Base-by-base conservation (phyloP, 2,888 invertebrate species). In the Leptura quadrifasciata region DNA sequence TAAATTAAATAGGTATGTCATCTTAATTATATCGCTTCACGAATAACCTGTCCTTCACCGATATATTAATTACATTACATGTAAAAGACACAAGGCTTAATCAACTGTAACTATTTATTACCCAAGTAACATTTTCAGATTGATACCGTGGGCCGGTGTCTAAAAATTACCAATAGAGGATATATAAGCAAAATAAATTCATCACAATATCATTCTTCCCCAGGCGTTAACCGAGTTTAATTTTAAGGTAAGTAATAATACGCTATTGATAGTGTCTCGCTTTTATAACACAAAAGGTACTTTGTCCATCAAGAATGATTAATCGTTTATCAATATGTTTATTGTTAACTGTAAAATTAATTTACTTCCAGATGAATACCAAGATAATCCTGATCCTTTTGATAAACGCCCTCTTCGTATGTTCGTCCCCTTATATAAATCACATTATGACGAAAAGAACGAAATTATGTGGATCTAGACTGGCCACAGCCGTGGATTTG, bases 61-160 rank as follows among this genome's bases (percentile, higher is more conserved):
- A 61, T 1, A 18, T 35, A 61, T 35, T 39, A 39, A 39, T 47
- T 20, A 63, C 21, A 39, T 27, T 17, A 61, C 39, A 63, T 63
- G 6, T 63, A n/a, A 12, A 63, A 39, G 61, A 61, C 61, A 12
- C 20, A 39, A 39, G 1, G 39, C 39, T 35, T 39, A 63, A 15
- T 39, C 63, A 39, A 20, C 39, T 39, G 63, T 39, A 21, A 27
- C 35, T 17, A n/a, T 18, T 39, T 39, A 17, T 17, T 39, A 39
- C 63, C 63, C 39, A 39, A 63, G 39, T n/a, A 63, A 61, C 35
- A 61, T 35, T 61, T 61, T 61, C 35, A 61, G 18, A 63, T 35
- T 18, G 20, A 35, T 63, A 20, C 63, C 39, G 39, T n/a, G n/a
- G n/a, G n/a, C 39, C 63, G 63, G 20, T 1, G 21, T 63, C 39